phyloP scores from a whole-genome alignment of 2,888 invertebrate genomes.

The Scaptomyza cyrtandrae region DNA sequence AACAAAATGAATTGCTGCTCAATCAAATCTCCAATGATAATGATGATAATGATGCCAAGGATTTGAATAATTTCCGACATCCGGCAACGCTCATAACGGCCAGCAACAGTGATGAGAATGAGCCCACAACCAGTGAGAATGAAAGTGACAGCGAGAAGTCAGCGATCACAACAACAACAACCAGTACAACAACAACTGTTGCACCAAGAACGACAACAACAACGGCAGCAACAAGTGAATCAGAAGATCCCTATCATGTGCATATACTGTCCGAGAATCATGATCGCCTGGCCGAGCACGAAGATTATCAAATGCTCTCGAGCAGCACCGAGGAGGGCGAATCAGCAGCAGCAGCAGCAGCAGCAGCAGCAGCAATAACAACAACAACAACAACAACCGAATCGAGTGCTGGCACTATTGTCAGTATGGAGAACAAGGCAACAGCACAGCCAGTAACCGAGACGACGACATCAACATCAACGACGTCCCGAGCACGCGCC shows the following conservation, averaged over 20 bases:
- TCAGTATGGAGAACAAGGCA: constrained; percentile 73
- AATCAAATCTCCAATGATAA: constrained; percentile 80
- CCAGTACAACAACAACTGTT: constrained; percentile 36
- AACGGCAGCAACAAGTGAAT: constrained; percentile 43
- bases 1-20: constrained; percentile 66
- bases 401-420: constrained; percentile 59
- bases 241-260: constrained; percentile 82
- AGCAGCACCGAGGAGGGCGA: constrained; percentile 75
- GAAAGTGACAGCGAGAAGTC: constrained; percentile 65
- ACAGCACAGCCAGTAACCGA: constrained; percentile 66
- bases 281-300: constrained; percentile 82
- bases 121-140: constrained; percentile 51
- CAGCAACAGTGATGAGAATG: constrained; percentile 78
- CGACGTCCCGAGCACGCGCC: constrained; percentile 79
- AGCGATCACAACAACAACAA: constrained; percentile 27
- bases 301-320: constrained; percentile 82
- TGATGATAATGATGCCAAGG: constrained; percentile 78
- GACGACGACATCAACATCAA: constrained; percentile 35
- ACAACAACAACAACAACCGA: constrained; percentile 52
- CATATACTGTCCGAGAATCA: constrained; percentile 83
- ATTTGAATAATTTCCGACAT: constrained; percentile 82
- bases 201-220: constrained; percentile 43
- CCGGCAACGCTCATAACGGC: constrained; percentile 82
- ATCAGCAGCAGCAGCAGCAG: constrained; percentile 38
- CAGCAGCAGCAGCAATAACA: constrained; percentile 27